A percentile compares a stretch with the other conserved stretches of the same genome.
Conservation (phyloP, 2,888 invertebrate species). For the Agonopterix heracliana region DNA sequence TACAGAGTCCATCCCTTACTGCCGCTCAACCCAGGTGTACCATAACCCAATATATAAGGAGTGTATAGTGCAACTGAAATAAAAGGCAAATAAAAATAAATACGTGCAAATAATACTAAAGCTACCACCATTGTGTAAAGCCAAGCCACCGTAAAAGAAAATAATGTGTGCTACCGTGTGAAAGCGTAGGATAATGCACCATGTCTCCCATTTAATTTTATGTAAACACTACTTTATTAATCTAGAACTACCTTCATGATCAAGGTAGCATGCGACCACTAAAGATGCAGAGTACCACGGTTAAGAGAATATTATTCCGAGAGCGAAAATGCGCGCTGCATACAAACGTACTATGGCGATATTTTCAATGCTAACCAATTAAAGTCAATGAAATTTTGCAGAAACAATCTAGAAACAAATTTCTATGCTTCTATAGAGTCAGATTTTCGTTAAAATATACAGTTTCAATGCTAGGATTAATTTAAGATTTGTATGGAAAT, state of each 20-base stretch:
- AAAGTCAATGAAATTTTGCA: too few relatives aligned
- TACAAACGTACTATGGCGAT: too few relatives aligned
- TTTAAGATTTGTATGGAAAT: too few relatives aligned
- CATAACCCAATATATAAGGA: constrained; percentile 74
- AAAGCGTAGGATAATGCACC: constrained; percentile 72
- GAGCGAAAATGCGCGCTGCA: too few relatives aligned
- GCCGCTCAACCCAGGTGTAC: constrained; percentile 60
- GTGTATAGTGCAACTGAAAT: constrained; percentile 76
- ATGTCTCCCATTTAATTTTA: constrained; percentile 71
- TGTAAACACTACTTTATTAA: constrained; percentile 34
- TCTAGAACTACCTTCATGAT: constrained; percentile 29
- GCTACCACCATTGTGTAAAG: constrained; percentile 57
- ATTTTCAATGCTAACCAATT: too few relatives aligned
- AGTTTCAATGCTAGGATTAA: too few relatives aligned
- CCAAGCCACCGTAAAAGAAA: constrained; percentile 52
- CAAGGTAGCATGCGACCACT: constrained; percentile 47
- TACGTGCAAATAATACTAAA: constrained; percentile 58
- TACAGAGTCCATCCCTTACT: constrained; percentile 71
- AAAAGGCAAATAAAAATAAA: constrained; percentile 71
- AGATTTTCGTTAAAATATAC: too few relatives aligned
- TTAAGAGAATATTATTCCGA: too few relatives aligned
- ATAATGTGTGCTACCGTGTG: constrained; percentile 44
- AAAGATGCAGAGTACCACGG: neutral
- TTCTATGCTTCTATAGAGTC: too few relatives aligned
- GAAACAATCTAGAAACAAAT: too few relatives aligned